Conservation (phyloP, 2,113 vertebrate species). For the Columbina picui region DNA sequence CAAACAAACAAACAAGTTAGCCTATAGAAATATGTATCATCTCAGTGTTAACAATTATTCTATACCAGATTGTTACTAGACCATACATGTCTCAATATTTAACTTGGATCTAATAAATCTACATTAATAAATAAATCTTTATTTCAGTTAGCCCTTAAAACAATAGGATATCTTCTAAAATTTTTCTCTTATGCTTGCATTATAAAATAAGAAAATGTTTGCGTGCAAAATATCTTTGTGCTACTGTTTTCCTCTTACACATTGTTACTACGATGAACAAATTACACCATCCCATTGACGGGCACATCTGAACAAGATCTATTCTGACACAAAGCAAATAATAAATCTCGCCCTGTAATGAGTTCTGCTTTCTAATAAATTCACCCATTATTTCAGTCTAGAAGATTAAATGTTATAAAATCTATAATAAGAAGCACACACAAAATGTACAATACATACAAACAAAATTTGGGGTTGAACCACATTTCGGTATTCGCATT, state of each 20-base stretch:
- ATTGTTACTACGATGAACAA: not conserved
- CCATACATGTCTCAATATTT: not conserved
- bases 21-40: not conserved
- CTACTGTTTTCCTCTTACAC: not conserved
- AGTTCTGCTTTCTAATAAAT: constrained; percentile 78
- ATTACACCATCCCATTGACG: constrained; percentile 48
- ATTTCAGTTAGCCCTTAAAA: not conserved
- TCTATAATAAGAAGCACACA: not conserved
- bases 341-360: constrained; percentile 74
- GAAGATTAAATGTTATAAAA: constrained; percentile 66
- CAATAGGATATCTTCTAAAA: not conserved
- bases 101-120: not conserved
- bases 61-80: not conserved
- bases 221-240: constrained; percentile 19
- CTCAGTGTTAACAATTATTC: not conserved
- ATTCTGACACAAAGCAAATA: constrained; percentile 76
- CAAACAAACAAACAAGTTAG: not conserved
- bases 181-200: not conserved
- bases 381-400: constrained; percentile 74
- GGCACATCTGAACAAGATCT: constrained; percentile 69
- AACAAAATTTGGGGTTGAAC: constrained; percentile 67
- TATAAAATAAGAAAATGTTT: not conserved
- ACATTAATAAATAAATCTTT: too few relatives aligned
- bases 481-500: constrained; percentile 69
- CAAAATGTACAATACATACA: not conserved